phyloP scores from a whole-genome alignment of 2,797 vertebrate species.

The Serranus cabrilla region DNA sequence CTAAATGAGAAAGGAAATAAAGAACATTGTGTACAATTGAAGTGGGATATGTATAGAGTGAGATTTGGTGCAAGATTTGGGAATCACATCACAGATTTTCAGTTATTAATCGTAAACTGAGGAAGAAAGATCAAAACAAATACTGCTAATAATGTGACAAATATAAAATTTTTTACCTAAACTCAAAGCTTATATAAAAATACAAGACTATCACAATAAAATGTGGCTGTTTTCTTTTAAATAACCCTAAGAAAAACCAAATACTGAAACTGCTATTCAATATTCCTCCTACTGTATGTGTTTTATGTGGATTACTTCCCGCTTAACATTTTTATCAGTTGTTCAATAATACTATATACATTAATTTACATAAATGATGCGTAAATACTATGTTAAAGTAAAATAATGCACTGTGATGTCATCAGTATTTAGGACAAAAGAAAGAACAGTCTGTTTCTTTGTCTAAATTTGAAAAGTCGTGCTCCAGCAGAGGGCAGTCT shows the following conservation, averaged over 20 bases:
- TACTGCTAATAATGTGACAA: not conserved
- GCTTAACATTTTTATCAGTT: not conserved
- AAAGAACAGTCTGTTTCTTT: not conserved
- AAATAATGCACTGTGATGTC: not conserved
- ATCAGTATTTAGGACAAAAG: not conserved
- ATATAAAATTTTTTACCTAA: not conserved
- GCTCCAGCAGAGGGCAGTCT: slow-evolving; percentile 80
- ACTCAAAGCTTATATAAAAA: not conserved
- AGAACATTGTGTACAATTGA: not conserved
- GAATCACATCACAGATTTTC: not conserved
- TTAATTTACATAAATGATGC: not conserved
- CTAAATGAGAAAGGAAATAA: not conserved
- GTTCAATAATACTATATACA: too few species aligned
- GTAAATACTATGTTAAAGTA: not conserved
- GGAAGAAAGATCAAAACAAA: not conserved
- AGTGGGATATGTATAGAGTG: not conserved
- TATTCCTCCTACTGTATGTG: too few species aligned
- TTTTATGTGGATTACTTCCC: not conserved
- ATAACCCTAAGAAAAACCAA: not conserved
- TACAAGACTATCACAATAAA: not conserved
- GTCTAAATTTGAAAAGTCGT: not conserved
- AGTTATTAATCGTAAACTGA: not conserved
- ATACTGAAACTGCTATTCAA: not conserved
- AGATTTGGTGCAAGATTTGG: not conserved
- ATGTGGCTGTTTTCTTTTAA: not conserved